Base-by-base conservation (phyloP, 2,888 invertebrate genomes). In the Philereme vetulata region DNA sequence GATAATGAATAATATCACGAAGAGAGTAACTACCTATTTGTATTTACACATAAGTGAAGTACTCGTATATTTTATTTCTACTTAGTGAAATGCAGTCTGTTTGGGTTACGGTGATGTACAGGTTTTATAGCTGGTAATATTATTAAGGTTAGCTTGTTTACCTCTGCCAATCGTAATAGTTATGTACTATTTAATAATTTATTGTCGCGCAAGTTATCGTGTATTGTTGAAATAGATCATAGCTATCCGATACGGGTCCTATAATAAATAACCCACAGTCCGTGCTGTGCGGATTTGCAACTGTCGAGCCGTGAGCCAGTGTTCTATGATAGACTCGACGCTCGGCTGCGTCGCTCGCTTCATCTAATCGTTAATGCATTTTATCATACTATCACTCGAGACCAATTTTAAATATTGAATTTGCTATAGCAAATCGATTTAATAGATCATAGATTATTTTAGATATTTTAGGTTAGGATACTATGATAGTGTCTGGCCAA, bases 91-190 rank as follows among this genome's bases (percentile, higher is more conserved):
- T 72, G 80, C 85, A 85, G 87, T 91, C 89, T 89, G 87, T 90
- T 91, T 90, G 87, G 91, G 86, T 92, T 90, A 91, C 88, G 90
- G 88, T 84, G 86, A 80, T 90, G 90, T 90, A 88, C 90, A 90
- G 90, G 90, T 89, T 90, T 85, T 83, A 90, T 90, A 90, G 91
- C 92, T 91, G 92, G 91, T 92, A 91, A 91, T 92, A 89, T 90
- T 87, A 88, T 67, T 69, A 86, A 81, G 76, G 77, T 85, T 89
- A 90, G 91, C 92, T 92, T 88, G 89, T 90, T 90, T 90, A 91
- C 91, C 92, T 92, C 91, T 89, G 92, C 92, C 92, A 90, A 87
- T 91, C 90, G 88, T 90, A 89, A 89, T 91, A 89, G 88, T 90
- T 87, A 81, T 86, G 83, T 90, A 88, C 86, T 89, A 81, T 90